These are phyloP conservation scores for Dioctria rufipes DNA, from an alignment of 2,888 invertebrate genomes.

Conservation along the genomic window DNA sequence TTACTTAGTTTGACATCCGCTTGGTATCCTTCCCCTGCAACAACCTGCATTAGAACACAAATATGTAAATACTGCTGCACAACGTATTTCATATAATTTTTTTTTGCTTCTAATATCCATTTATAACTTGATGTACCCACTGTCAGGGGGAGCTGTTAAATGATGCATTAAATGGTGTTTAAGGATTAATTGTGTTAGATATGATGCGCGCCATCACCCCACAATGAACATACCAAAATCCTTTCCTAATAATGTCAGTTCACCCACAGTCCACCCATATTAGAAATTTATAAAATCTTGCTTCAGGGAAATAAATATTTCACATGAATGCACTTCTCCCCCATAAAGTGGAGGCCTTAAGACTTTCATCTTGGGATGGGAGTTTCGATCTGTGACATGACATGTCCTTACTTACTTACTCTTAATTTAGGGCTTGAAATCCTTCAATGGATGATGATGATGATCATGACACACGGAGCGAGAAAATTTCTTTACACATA, in stretches of 20 bases:
- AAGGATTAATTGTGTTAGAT: slow-evolving; percentile 45
- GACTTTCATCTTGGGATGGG: slow-evolving; percentile 17
- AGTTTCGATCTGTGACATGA: slow-evolving; percentile 31
- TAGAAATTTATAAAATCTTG: slow-evolving; percentile 31
- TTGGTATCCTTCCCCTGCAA: too few relatives aligned
- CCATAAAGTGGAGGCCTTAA: slow-evolving; percentile 7
- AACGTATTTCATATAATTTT: background rate
- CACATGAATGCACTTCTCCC: slow-evolving; percentile 24
- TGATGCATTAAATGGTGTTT: slow-evolving; percentile 51
- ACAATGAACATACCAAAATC: slow-evolving; percentile 30
- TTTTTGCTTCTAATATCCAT: background rate
- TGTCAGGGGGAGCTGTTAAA: slow-evolving; percentile 47
- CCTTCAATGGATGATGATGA: background rate
- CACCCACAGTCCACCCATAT: background rate
- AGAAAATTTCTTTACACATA: slow-evolving; percentile 12
- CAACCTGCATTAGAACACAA: too few relatives aligned
- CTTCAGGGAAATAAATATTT: slow-evolving; percentile 20
- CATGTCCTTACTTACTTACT: slow-evolving; percentile 20
- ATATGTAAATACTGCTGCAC: too few relatives aligned
- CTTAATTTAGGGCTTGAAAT: slow-evolving; percentile 32
- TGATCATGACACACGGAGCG: background rate
- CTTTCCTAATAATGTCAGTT: slow-evolving; percentile 39
- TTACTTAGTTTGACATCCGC: too few relatives aligned
- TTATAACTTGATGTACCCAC: background rate
- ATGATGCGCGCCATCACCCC: background rate